Evolutionary conservation across 2,113 vertebrate species (phyloP), one percentile per base, ranked within the genome.

Genomic region (Naja naja): DNA sequence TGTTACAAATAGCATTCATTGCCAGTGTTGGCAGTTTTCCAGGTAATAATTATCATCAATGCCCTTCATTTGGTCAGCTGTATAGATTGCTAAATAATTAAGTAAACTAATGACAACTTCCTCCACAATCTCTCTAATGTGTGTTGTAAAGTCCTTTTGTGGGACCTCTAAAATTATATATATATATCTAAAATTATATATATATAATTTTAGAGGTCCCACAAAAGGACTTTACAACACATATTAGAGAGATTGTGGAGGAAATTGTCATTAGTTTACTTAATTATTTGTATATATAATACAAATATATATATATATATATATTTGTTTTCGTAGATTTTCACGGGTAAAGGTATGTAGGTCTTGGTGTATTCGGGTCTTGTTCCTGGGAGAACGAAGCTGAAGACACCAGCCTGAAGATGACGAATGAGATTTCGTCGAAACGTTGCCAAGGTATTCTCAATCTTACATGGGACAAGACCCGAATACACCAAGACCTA

Each of bases 31-130:
- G 74, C 90, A 92, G 90, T 49, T 94, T 25, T 92, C 74, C 34
- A 93, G n/a, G 23, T 85, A 69, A 87, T 88, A 93, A 91, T 93
- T 55, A 93, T 93, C 90, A 88, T 53, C 89, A 94, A 39, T 85
- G 25, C 88, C 43, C 47, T 89, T 93, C 89, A 89, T 94, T 89
- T 91, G 74, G 91, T 92, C 90, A 91, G 45, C 87, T 64, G 47
- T 89, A 89, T 69, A 45, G 56, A 92, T 55, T 88, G 56, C 49
- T 94, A 91, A 89, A 94, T 94, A 91, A 93, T 88, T 91, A 91
- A 91, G 69, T 91, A 93, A 64, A 74, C 87, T 60, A 58, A 69
- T 14, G 27, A 74, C 56, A 74, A 54, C 81, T 39, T 74, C 34
- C 56, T 45, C 23, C 4, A 43, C 85, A 81, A 55, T 90, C 64